phyloP scores from a whole-genome alignment of 1,140 invertebrate species.

The Lordiphosa mommai region DNA sequence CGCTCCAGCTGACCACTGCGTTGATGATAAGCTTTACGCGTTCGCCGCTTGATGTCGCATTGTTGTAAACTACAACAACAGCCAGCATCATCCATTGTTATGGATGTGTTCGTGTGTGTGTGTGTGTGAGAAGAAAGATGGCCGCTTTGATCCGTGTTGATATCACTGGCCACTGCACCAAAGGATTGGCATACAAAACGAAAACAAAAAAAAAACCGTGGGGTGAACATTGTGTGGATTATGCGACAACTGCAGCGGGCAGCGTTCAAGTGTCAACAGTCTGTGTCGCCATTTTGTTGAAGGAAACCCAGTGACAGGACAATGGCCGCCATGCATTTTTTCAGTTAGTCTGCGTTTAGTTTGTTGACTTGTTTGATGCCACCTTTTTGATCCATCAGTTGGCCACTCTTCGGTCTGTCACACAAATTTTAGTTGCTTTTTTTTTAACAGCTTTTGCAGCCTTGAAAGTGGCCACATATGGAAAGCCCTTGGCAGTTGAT shows the following conservation, averaged over 20 bases:
- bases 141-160: constrained; percentile 74
- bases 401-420: not conserved
- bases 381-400: constrained; percentile 11
- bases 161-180: constrained; percentile 52
- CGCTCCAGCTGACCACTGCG: constrained; percentile 49
- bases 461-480: constrained; percentile 31
- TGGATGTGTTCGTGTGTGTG: constrained; percentile 4
- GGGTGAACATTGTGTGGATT: constrained; percentile 55
- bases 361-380: constrained; percentile 51
- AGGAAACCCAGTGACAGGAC: constrained; percentile 3
- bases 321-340: constrained; percentile 30
- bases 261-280: constrained; percentile 55
- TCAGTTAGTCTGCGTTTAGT: constrained; percentile 61
- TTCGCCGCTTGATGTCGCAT: constrained; percentile 65
- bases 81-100: constrained; percentile 15
- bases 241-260: constrained; percentile 69
- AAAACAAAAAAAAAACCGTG: constrained; percentile 15
- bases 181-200: constrained; percentile 29
- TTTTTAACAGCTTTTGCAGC: constrained; percentile 11
- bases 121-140: constrained; percentile 60
- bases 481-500: not conserved
- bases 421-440: not conserved
- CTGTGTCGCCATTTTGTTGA: constrained; percentile 16
- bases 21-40: constrained; percentile 75
- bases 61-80: constrained; percentile 45